Base-by-base conservation (phyloP, 2,113 vertebrate genomes). In the Taxidea taxus region DNA sequence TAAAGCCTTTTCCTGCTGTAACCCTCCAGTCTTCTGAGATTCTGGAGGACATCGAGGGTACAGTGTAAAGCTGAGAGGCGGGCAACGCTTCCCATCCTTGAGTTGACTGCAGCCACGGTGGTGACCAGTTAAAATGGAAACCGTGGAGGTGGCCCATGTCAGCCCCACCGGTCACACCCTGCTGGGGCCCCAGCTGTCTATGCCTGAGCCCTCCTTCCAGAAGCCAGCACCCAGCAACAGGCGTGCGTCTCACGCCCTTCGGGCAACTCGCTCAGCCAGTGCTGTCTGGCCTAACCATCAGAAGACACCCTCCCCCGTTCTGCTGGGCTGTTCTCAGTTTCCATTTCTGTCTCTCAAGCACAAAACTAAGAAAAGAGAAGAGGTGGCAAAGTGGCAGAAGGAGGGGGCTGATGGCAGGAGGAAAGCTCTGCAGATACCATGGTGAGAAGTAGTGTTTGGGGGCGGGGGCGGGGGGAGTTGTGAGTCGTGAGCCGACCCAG, bases 271-370 rank as follows among this genome's bases (percentile, higher is more conserved):
- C 37, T 42, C 51, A 16, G 51, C 37, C 21, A 16, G 39, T 60
- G 56, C n/a, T 12, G 58, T 34, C 54, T 4, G 42, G 34, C 25
- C 29, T 4, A 10, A 10, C 29, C 49, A 66, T 66, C 54, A 23
- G 47, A 80, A 37, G 39, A 42, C 20, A 14, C 21, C 47, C 31
- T 16, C 39, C 54, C 68, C 34, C 39, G 16, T 42, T 44, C 64
- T 47, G 15, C 37, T 18, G 20, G 47, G n/a, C 54, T 54, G 27
- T 54, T 80, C 72, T 44, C 31, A 49, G 56, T 23, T 49, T 96
- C 92, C 70, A 27, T 70, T 60, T 88, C 87, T 47, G 34, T 42
- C 14, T 37, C 87, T 88, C 49, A 94, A 82, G 80, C 77, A 95
- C 21, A 89, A 80, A 92, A 81, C 74, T 44, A 39, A 96, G 66